Base-by-base conservation (phyloP, 1,140 invertebrate genomes). In the Alviniconcha marisindica region DNA sequence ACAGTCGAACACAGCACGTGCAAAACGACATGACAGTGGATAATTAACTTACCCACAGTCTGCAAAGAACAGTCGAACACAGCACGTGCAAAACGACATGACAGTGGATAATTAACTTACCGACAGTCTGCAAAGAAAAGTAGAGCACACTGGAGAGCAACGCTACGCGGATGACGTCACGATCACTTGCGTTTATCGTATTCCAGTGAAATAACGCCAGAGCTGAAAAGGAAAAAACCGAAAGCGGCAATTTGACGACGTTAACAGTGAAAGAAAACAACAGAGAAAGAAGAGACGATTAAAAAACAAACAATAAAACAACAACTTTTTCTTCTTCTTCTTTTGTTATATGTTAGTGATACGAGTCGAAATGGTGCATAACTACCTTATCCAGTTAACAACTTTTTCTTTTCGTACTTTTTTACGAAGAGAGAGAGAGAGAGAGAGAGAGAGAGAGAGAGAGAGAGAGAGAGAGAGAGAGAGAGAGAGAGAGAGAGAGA, bases 201-300 rank as follows among this genome's bases (percentile, higher is more conserved):
- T 88, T 89, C 93, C 92, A 93, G 76, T 92, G 87, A 28, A 93
- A 73, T 31, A 91, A 73, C 5, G 91, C 89, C 48, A 93, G 63
- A 77, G 89, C 93, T 93, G 85, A 24, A 90, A 56, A 24, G 18
- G 14, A 76, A 24, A 81, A 76, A 24, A 81, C 4, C 0, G 0
- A n/a, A 0, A 24, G n/a, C n/a, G 7, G n/a, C 7, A 5, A 60
- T 48, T 10, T 60, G 24, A 60, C n/a, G 56, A n/a, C 7, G 56
- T 21, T 60, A 5, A 60, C 10, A 60, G 54, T 12, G 48, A 77
- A 40, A 80, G n/a, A n/a, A 42, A 66, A 24, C 36, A 63, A 66
- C 24, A 56, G 56, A 80, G n/a, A 80, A 63, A 80, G 21, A 80
- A 40, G 40, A 31, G 66, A 40, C 28, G 77, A 60, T 5, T 36